Evolutionary conservation across 1,140 invertebrate genomes (phyloP).

Genomic region (Harpegnathos saltator): DNA sequence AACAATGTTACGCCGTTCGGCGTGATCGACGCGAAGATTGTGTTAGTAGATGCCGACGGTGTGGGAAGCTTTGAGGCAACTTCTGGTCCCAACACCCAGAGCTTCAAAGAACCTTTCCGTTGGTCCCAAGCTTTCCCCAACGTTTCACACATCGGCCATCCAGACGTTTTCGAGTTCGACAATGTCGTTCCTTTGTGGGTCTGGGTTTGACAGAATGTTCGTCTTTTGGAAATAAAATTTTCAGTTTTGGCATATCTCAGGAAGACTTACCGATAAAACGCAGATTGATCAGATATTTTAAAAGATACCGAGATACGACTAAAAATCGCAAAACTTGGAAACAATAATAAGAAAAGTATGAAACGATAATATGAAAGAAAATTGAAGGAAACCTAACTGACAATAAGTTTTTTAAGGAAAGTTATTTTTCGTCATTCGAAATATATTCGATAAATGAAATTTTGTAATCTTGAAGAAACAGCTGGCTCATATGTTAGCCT

Average conservation of each 20-base stretch:
- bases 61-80: slow-evolving; percentile 76
- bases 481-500: slow-evolving; percentile 75
- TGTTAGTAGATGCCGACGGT: slow-evolving; percentile 72
- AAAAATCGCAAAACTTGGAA: background rate
- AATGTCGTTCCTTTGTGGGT: slow-evolving; percentile 86
- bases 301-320: background rate
- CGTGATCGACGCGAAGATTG: slow-evolving; percentile 80
- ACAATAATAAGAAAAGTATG: background rate
- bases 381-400: too few species aligned
- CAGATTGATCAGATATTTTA: too few species aligned
- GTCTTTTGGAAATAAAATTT: background rate
- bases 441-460: slow-evolving; percentile 4
- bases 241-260: background rate
- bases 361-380: too few species aligned
- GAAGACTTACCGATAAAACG: too few species aligned
- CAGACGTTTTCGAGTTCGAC: slow-evolving; percentile 91
- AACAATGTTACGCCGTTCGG: slow-evolving; percentile 76
- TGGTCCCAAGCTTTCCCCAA: slow-evolving; percentile 90
- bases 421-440: too few species aligned
- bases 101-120: slow-evolving; percentile 87
- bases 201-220: slow-evolving; percentile 80
- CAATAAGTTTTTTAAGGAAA: too few species aligned
- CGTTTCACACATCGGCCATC: slow-evolving; percentile 91
- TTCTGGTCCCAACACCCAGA: slow-evolving; percentile 75
- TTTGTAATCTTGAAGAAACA: slow-evolving; percentile 45